Percentiles rank a stretch among this genome's conserved stretches.
Conservation (phyloP, 2,113 vertebrate genomes). For the Aptenodytes patagonicus region DNA sequence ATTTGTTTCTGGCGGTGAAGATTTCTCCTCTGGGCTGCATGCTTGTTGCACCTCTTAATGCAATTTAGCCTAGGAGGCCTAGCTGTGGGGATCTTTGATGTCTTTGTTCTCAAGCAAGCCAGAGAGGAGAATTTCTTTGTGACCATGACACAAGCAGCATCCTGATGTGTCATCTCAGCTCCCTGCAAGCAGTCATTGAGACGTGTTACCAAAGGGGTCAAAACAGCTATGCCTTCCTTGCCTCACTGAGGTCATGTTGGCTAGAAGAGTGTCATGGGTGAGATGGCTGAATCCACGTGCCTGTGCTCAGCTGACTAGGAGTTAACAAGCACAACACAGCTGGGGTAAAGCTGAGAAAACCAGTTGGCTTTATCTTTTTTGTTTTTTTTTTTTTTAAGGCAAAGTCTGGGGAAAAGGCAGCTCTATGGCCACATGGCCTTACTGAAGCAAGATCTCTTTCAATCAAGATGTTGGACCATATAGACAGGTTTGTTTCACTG, state of each 20-base stretch:
- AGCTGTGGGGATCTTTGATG: background rate
- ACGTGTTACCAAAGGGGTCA: background rate
- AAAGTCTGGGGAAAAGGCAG: background rate
- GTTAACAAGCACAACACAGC: background rate
- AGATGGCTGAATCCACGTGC: background rate
- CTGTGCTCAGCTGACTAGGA: no score
- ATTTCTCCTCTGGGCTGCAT: background rate
- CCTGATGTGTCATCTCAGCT: background rate
- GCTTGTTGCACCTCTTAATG: background rate
- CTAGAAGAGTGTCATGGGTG: background rate
- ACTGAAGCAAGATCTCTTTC: background rate
- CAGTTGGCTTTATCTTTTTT: background rate
- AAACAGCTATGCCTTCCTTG: background rate
- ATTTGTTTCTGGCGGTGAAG: background rate
- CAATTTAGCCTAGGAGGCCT: background rate
- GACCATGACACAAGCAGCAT: background rate
- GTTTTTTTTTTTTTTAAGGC: background rate
- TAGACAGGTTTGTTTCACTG: background rate
- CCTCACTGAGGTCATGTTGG: background rate
- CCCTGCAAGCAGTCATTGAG: background rate
- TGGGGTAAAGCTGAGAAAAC: background rate
- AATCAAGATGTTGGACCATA: background rate
- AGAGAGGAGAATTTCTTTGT: background rate
- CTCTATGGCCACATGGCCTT: background rate
- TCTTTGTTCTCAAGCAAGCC: background rate